Evolutionary conservation across 92 coral and sea anemone genomes (phyloP), one percentile per base, ranked within the genome.

Genomic region (Palythoa heliodiscus): DNA sequence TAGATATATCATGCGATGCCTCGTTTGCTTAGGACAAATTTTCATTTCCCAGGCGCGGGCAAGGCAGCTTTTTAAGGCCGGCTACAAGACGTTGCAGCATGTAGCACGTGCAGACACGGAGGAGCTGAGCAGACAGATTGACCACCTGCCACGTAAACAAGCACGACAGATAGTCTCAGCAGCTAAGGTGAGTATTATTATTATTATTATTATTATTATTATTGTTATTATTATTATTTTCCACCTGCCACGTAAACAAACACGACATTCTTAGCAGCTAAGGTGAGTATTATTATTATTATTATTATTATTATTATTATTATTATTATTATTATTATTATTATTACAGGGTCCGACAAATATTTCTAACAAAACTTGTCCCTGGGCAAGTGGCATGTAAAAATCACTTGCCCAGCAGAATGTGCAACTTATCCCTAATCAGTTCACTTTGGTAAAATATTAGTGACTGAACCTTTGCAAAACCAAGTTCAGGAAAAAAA

Each of bases 91-190:
- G 53, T 88, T 96, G 48, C 86, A 88, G 58, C 90, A 90, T 70
- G 87, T 96, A 66, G 99, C 99, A 76, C 90, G 91, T 73, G 95
- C 95, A 70, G 93, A 90, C 57, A 89, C 93, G 12, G 85, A 83
- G 10, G 80, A 85, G 19, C 87, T 96, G 53, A 86, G 92, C 73
- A 58, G 86, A 25, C 84, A 94, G 39, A 91, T 96, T 43, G 99
- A 96, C 40, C 99, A 96, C 64, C 90, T 96, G 53, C 81, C 94
- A n/a, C 88, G 83, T 9, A 87, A 81, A 40, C 99, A 96, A 66
- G 99, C 99, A 2, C 89, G 83, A 24, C 96, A 94, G 87, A 91
- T 96, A 58, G 94, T 96, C 40, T 94, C 99, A 58, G 95, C 99
- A 16, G 96, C 98, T 14, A 92, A 92, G 95, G 98, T 95, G 87